Evolutionary conservation across 2,113 vertebrate genomes (phyloP).

Genomic region (Glareola pratincola): DNA sequence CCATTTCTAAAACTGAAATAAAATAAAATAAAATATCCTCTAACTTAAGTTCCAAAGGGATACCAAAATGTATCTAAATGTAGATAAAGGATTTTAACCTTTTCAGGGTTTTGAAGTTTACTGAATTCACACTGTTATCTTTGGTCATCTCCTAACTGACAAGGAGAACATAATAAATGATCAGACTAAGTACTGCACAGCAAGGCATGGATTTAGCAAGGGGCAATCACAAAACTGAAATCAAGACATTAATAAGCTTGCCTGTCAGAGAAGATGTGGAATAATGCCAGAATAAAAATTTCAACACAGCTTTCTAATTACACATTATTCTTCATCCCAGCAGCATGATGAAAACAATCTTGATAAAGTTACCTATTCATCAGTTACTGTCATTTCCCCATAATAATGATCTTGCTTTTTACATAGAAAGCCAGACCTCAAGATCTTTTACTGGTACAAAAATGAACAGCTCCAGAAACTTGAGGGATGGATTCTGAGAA

Average conservation of each 20-base stretch:
- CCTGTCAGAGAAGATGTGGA: background rate
- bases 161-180: background rate
- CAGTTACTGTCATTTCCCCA: background rate
- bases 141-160: background rate
- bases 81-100: background rate
- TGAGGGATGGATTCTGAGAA: background rate
- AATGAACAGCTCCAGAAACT: background rate
- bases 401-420: background rate
- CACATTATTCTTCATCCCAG: constrained; percentile 17
- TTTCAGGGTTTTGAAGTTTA: background rate
- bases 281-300: background rate
- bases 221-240: background rate
- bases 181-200: background rate
- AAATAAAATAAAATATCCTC: background rate
- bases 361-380: constrained; percentile 42
- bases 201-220: background rate
- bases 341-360: constrained; percentile 26
- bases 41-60: background rate
- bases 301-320: constrained; percentile 13
- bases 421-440: background rate
- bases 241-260: background rate
- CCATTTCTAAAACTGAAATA: background rate
- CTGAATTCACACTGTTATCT: background rate
- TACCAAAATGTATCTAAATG: fast-evolving
- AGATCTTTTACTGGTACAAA: background rate